Evolutionary conservation across 2,888 invertebrate genomes (phyloP), one percentile per base, ranked within the genome.

Genomic region (Drosophila kuntzei): DNA sequence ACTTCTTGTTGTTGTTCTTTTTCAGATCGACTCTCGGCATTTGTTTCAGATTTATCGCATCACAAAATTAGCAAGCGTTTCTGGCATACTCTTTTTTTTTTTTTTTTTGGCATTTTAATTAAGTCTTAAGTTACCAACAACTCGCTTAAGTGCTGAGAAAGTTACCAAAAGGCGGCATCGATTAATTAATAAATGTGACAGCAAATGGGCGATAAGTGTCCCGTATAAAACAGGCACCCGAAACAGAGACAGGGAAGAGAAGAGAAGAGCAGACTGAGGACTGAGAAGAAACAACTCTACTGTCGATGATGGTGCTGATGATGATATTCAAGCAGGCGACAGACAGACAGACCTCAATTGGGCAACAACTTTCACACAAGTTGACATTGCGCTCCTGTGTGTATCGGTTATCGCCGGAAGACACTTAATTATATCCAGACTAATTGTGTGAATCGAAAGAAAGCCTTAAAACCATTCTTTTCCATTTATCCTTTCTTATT

Each of bases 171-270:
- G 61, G 63, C 67, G 79, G 88, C 64, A 66, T 70, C 88, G 86
- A 75, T 89, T 89, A 83, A 83, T 83, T 83, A 89, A 87, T 89
- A 89, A 83, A 89, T 75, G 79, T 81, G 89, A 89, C 83, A 89
- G 89, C 84, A 89, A 81, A 89, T 89, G 89, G 79, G 25, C 76
- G 83, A 87, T 85, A 85, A 81, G 79, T 84, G 69, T 32, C 50
- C 57, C 54, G 49, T 54, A 44, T 29, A 46, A 39, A 32, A 41
- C 39, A 16, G 49, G 9, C 57, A 36, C 37, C 57, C 8, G 27
- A 46, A 18, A 12, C 20, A 29, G 8, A n/a, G 8, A n/a, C 18
- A 16, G 8, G n/a, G 27, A 7, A 11, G 11, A n/a, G 11, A 6
- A 16, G 16, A n/a, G 9, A 22, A 14, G 20, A 3, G 8, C 6